Evolutionary conservation across 92 coral and sea anemone genomes (phyloP), one percentile per base, ranked within the genome.

Genomic region (Scolanthus callimorphus): DNA sequence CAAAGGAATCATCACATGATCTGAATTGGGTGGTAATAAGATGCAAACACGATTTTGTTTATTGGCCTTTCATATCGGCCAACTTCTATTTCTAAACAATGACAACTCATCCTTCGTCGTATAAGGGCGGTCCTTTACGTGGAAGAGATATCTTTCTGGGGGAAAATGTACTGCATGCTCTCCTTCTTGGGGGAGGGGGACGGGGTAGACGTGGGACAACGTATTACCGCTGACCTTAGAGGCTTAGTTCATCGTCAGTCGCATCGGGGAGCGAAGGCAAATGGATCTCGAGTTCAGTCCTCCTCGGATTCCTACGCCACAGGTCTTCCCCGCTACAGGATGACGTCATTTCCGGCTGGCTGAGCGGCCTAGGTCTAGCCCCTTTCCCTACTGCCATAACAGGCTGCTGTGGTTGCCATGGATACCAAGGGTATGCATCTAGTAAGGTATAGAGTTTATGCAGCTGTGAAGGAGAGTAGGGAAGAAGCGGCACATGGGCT

Each of bases 401-500:
- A 2, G 62, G 48, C 13, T 51, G 51, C 1, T 51, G 77, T 13
- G 65, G 66, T 46, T 77, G 52, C 70, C 77, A 69, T 20, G 78
- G 34, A 38, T 52, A 69, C 84, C 78, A 69, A 3, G 66, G 77
- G 24, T 59, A 61, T 2, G 61, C 30, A 25, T 77, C 72, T 1
- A 77, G 44, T 26, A 77, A 48, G 19, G 59, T 46, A 51, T 62
- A 57, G 27, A 77, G 55, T 17, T 77, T 77, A 49, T 69, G 49
- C 31, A 77, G 62, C 25, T 69, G 71, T 12, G 54, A 0, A 28
- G 68, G 68, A 24, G 84, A 69, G 64, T 69, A 30, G 0, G 78
- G 84, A 13, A 77, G 21, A 11, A 77, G 48, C 3, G 84, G 84
- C 2, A 73, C 60, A 21, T 59, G 41, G 15, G 83, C 37, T 28